phyloP scores from a whole-genome alignment of 2,113 vertebrate genomes.

The Pygoscelis antarcticus region DNA sequence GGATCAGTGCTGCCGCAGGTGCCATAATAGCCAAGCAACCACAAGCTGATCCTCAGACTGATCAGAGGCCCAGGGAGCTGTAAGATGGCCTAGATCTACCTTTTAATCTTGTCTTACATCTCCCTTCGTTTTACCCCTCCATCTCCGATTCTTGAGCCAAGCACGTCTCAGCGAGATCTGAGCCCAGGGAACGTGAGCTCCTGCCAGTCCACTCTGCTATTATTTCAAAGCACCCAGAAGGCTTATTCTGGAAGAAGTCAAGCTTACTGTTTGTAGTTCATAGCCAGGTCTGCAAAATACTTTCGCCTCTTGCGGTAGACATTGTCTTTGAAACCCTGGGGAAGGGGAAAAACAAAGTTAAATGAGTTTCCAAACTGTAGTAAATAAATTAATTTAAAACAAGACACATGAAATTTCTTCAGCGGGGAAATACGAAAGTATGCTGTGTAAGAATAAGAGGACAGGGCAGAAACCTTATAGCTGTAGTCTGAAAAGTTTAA shows the following conservation, averaged over 20 bases:
- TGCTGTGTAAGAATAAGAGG: background rate
- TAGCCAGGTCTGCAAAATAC: slow-evolving; percentile 96
- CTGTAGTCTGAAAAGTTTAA: background rate
- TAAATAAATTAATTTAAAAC: background rate
- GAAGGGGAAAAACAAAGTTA: background rate
- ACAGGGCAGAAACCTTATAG: background rate
- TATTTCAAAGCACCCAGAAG: background rate
- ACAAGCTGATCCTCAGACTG: background rate
- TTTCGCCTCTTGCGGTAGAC: slow-evolving; percentile 95
- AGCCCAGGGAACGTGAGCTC: background rate
- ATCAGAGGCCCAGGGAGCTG: background rate
- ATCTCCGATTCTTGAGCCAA: background rate
- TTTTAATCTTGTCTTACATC: background rate
- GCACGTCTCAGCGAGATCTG: background rate
- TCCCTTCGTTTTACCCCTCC: background rate
- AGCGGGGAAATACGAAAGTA: background rate
- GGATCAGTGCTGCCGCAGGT: background rate
- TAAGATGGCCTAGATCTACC: background rate
- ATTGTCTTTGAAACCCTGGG: slow-evolving; percentile 97
- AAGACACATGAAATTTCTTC: background rate
- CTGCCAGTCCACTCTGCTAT: background rate
- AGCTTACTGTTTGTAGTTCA: slow-evolving; percentile 92
- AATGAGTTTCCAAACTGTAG: background rate
- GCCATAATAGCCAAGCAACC: background rate
- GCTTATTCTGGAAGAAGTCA: background rate